Evolutionary conservation across 2,888 invertebrate genomes (phyloP).

Genomic region (Drosophila lutescens): DNA sequence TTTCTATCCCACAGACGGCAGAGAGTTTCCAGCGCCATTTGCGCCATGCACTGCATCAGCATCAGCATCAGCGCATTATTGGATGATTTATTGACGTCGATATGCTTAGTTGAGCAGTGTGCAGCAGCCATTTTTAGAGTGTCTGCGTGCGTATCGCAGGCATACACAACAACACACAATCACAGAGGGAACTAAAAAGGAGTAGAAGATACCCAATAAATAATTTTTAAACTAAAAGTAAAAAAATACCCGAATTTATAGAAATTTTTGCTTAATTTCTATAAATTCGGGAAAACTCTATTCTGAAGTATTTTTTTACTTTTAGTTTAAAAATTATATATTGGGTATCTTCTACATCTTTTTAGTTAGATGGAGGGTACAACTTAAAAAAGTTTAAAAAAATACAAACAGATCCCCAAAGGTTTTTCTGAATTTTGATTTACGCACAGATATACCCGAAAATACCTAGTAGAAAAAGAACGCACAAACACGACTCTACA

Average conservation of each 20-base stretch:
- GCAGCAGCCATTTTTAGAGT: conserved; percentile 66
- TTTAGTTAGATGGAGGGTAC: no score
- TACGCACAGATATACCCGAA: neutral
- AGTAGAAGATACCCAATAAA: conserved; percentile 12
- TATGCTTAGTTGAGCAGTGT: conserved; percentile 82
- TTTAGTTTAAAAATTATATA: no score
- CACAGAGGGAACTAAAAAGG: neutral
- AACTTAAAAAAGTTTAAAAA: no score
- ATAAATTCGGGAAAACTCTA: no score
- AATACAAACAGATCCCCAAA: neutral
- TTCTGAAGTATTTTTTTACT: no score
- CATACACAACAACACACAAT: conserved; percentile 5
- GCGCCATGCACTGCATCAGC: conserved; percentile 50
- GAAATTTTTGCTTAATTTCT: no score
- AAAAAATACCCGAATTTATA: no score
- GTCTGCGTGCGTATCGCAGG: conserved; percentile 43
- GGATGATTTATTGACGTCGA: conserved; percentile 84
- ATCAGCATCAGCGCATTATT: conserved; percentile 78
- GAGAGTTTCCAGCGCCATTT: conserved; percentile 51
- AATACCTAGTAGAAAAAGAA: conserved; percentile 1
- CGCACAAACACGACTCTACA: conserved; percentile 43
- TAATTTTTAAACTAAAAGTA: neutral
- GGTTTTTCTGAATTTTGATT: no score
- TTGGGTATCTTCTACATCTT: no score
- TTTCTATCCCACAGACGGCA: conserved; percentile 14